Base-by-base conservation (phyloP, 2,797 vertebrate genomes). In the Myotis planiceps region DNA sequence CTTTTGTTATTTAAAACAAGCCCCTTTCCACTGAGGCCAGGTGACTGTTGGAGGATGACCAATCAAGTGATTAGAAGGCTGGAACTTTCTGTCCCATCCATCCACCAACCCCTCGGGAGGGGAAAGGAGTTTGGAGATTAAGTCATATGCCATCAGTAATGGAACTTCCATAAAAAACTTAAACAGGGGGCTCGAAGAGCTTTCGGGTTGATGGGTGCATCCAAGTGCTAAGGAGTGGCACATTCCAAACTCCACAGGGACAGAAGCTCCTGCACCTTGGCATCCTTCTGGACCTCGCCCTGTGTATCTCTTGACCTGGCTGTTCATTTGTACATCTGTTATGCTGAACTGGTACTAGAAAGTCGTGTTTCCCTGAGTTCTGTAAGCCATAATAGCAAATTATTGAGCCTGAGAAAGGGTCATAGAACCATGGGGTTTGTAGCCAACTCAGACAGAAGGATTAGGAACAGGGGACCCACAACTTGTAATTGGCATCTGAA, bases 81-180 rank as follows among this genome's bases (percentile, higher is more conserved):
- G 58, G 49, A 42, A 42, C 39, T 23, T 53, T 79, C 4, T 21
- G 55, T 34, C 16, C 21, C 75, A 45, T 15, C 7, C 25, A 42
- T 9, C 3, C 10, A 71, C 9, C 21, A 25, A 19, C 68, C 2
- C 23, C 6, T 5, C 1, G 0, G 3, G 42, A n/a, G 9, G n/a
- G 32, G 8, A 66, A 29, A 27, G 23, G 21, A 25, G 10, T 19
- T 21, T 13, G 15, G 58, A 80, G 32, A 16, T 58, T 3, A 45
- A 63, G 23, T 37, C 47, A 34, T 6, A 3, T 15, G 68, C 34
- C 84, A 68, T 65, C 19, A 27, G 55, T 25, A 37, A 53, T 14
- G n/a, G 37, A 29, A 27, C 14, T 2, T 37, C 25, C 66, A 75
- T 14, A 37, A 25, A 55, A 34, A n/a, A 49, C 2, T 1, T 55